A percentile compares a stretch with the other conserved stretches of the same genome.
Conservation (phyloP, 2,888 invertebrate species). For the Microctonus hyperodae region DNA sequence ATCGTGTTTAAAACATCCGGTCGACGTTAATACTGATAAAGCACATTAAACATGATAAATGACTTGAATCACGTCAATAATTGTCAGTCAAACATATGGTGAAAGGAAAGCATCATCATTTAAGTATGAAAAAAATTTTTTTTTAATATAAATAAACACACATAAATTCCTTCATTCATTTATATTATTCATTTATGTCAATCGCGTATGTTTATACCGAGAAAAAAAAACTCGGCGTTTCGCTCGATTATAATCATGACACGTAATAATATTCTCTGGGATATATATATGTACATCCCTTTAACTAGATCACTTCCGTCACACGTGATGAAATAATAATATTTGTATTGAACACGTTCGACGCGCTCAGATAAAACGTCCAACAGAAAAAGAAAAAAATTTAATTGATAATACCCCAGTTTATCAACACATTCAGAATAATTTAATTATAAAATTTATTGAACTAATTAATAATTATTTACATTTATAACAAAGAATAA, state of each 20-base stretch:
- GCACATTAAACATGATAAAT: slow-evolving; percentile 8
- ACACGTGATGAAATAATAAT: slow-evolving; percentile 28
- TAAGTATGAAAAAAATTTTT: neutral
- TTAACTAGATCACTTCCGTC: slow-evolving; percentile 27
- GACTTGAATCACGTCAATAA: slow-evolving; percentile 6
- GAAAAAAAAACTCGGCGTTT: neutral
- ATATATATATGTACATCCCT: slow-evolving; percentile 27
- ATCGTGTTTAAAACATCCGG: slow-evolving; percentile 14
- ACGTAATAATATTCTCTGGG: slow-evolving; percentile 21
- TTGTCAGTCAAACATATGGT: neutral
- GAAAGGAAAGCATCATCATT: neutral
- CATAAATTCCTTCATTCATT: neutral
- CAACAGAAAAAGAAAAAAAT: neutral
- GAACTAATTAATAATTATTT: neutral
- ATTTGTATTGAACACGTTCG: neutral
- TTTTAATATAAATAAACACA: neutral
- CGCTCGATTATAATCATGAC: slow-evolving; percentile 25
- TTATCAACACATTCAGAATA: neutral
- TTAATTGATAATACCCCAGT: neutral
- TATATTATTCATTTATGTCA: neutral
- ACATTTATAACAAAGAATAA: neutral
- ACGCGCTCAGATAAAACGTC: neutral
- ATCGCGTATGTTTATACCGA: neutral
- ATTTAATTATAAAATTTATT: neutral
- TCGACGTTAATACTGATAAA: slow-evolving; percentile 1